Conservation (phyloP, 2,113 vertebrate species). For the Sturnira hondurensis region DNA sequence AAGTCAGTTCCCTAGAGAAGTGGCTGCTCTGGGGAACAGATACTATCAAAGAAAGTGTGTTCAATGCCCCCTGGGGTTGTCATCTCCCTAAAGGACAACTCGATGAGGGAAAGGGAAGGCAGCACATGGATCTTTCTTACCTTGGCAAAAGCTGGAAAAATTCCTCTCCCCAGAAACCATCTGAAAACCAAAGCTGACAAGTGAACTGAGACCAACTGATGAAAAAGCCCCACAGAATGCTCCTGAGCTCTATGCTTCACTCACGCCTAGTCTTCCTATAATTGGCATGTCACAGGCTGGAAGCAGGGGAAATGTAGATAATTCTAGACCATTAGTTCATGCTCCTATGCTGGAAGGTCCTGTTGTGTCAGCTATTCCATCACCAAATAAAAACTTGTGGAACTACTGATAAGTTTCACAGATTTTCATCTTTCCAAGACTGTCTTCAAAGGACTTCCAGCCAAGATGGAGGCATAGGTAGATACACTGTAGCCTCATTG, state of each 20-base stretch:
- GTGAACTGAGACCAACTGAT: not conserved
- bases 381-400: not conserved
- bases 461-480: too few relatives aligned
- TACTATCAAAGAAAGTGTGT: conserved; percentile 1
- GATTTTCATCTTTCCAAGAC: not conserved
- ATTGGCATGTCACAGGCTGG: not conserved
- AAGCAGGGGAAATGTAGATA: not conserved
- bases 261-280: not conserved
- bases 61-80: not conserved
- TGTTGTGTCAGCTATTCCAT: not conserved
- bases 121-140: not conserved
- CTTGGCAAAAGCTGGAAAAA: not conserved
- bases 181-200: conserved; percentile 45
- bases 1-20: not conserved
- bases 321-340: not conserved
- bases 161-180: not conserved
- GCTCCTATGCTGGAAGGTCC: not conserved
- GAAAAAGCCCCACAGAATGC: not conserved
- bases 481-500: too few relatives aligned
- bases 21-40: not conserved
- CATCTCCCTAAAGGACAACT: not conserved
- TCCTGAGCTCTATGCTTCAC: not conserved
- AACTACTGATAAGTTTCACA: not conserved
- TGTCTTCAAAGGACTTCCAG: not conserved
- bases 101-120: not conserved